Percentiles rank a stretch among this genome's conserved stretches.
These are phyloP conservation scores for Peromyscus eremicus DNA, from an alignment of 2,797 vertebrate species.

Conservation along the genomic window DNA sequence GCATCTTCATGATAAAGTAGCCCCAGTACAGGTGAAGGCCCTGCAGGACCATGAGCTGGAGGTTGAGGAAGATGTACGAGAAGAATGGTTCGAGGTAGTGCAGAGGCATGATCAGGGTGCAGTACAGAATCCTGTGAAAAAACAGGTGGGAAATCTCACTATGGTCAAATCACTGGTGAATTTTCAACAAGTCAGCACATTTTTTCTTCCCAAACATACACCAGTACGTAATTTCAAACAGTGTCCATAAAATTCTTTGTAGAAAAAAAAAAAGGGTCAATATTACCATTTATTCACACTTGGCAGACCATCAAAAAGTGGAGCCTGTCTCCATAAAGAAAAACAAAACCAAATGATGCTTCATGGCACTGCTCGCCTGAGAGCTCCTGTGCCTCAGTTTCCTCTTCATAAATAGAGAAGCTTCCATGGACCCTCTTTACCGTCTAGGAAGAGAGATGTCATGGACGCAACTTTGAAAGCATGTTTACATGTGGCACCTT, in stretches of 20 bases:
- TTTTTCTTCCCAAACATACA: not conserved
- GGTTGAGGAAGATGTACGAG: slow-evolving; percentile 95
- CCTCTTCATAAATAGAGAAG: not conserved
- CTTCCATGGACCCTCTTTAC: not conserved
- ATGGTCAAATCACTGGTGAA: not conserved
- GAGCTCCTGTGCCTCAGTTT: not conserved
- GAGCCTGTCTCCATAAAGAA: not conserved
- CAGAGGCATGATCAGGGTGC: slow-evolving; percentile 91
- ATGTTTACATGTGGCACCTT: not conserved
- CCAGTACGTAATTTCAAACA: slow-evolving; percentile 28
- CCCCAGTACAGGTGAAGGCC: slow-evolving; percentile 95
- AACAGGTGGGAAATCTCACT: slow-evolving; percentile 16
- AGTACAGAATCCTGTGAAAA: slow-evolving; percentile 93
- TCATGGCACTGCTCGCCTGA: not conserved
- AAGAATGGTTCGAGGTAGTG: slow-evolving; percentile 91
- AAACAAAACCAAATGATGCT: not conserved
- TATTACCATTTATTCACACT: slow-evolving; percentile 9
- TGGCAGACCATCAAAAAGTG: not conserved
- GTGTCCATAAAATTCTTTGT: slow-evolving; percentile 16
- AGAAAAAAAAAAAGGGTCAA: not conserved
- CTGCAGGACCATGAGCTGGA: slow-evolving; percentile 91
- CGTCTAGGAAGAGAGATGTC: not conserved
- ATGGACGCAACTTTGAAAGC: not conserved
- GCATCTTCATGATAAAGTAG: slow-evolving; percentile 93
- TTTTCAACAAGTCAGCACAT: not conserved